Base-by-base conservation (phyloP, 2,888 invertebrate species). In the Agriopis aurantiaria region DNA sequence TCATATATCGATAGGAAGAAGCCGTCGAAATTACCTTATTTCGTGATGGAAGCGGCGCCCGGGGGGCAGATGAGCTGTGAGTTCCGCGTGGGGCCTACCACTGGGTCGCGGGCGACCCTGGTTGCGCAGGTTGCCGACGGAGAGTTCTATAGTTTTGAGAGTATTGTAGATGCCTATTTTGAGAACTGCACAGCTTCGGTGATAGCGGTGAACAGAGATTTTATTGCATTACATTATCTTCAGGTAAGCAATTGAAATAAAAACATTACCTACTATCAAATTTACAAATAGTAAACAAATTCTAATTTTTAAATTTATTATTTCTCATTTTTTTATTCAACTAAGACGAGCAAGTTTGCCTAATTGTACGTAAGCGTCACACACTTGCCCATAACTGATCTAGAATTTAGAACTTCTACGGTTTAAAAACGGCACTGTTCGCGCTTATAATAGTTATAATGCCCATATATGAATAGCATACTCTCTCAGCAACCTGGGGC, bases 51-150 rank as follows among this genome's bases (percentile, higher is more conserved):
- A 76, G 90, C 91, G 5, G 92, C 94, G 0, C 94, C 94, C 0
- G 93, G 93, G 0, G 94, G 94, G 1, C 93, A 94, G 77, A 82
- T 92, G 87, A 94, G 93, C 76, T 90, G 91, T 68, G 93, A 93
- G 71, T 82, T 89, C 66, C 91, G 94, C 0, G 93, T 92, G 40
- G 89, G 87, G 0, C 94, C 94, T 0, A 82, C 90, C 0, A 76
- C 77, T 1, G 80, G 82, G 5, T 89, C 91, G 0, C 83, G 94
- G 17, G 93, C 94, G 0, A 89, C 92, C 0, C 79, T 93, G 3
- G 89, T 93, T 0, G 85, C 92, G 5, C 94, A 94, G 72, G 80
- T 94, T 33, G 92, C 93, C 2, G 90, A 92, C 41, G 86, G 84
- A 0, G 91, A 92, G 68, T 78, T 94, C 12, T 89, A 91, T 74